These are phyloP conservation scores for Galerucella nymphaeae DNA, from an alignment of 2,888 invertebrate species.

Conservation along the genomic window DNA sequence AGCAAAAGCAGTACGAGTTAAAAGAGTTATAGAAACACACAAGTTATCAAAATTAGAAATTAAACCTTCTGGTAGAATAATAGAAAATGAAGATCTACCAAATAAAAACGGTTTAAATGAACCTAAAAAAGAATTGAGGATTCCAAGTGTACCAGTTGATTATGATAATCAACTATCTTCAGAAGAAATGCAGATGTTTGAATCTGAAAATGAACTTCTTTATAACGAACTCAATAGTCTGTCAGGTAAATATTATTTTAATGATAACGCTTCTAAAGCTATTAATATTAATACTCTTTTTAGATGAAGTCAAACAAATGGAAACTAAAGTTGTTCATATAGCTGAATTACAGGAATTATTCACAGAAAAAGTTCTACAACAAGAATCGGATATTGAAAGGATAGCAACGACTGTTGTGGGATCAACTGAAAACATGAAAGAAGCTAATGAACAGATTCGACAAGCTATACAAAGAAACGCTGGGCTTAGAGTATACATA, in stretches of 20 bases:
- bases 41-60: slow-evolving; percentile 79
- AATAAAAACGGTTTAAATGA: slow-evolving; percentile 33
- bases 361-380: slow-evolving; percentile 94
- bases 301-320: slow-evolving; percentile 91
- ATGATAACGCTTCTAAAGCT: background rate
- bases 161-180: slow-evolving; percentile 78
- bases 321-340: slow-evolving; percentile 95
- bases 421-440: slow-evolving; percentile 94
- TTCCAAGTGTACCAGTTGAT: slow-evolving; percentile 37
- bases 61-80: slow-evolving; percentile 36
- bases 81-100: slow-evolving; percentile 24
- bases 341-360: slow-evolving; percentile 93
- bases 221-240: slow-evolving; percentile 89
- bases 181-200: slow-evolving; percentile 93
- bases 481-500: slow-evolving; percentile 93
- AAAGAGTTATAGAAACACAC: slow-evolving; percentile 85
- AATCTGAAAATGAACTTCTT: slow-evolving; percentile 89
- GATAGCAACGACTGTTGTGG: slow-evolving; percentile 88
- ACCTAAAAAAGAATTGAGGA: slow-evolving; percentile 33
- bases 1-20: slow-evolving; percentile 87
- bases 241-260: slow-evolving; percentile 24
- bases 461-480: slow-evolving; percentile 96
- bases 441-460: slow-evolving; percentile 97
- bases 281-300: slow-evolving; percentile 54
- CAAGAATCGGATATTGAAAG: slow-evolving; percentile 95